Evolutionary conservation across 2,113 vertebrate genomes (phyloP).

Genomic region (Penelope pileata): DNA sequence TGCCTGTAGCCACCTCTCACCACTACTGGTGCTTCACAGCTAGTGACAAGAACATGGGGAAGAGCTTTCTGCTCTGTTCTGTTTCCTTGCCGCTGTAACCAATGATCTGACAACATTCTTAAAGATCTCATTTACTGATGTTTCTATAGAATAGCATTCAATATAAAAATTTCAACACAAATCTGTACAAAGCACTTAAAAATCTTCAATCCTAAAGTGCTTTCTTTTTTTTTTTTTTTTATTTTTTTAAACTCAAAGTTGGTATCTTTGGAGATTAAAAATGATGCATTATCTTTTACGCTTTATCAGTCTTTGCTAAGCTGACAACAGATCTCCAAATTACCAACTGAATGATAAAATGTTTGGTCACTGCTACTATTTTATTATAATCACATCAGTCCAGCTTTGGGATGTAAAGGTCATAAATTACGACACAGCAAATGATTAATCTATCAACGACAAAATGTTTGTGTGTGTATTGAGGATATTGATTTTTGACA

Average conservation of each 20-base stretch:
- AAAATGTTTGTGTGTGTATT: not conserved
- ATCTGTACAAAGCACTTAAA: not conserved
- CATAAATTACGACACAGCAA: not conserved
- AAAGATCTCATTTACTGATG: not conserved
- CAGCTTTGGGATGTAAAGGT: not conserved
- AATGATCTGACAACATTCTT: not conserved
- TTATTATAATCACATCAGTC: not conserved
- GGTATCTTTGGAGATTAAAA: not conserved
- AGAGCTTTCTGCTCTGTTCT: not conserved
- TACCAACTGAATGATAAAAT: not conserved
- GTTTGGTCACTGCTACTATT: not conserved
- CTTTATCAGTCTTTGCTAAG: not conserved
- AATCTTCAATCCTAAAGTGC: not conserved
- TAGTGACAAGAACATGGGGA: rapidly evolving
- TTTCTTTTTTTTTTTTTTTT: not conserved
- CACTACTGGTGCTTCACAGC: not conserved
- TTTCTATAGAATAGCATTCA: not conserved
- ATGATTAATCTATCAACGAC: rapidly evolving
- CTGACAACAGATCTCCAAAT: not conserved
- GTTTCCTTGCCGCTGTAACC: not conserved
- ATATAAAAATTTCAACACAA: not conserved
- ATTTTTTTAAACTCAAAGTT: rapidly evolving
- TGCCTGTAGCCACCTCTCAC: not conserved
- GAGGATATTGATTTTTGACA: not conserved
- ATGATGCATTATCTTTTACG: not conserved